A percentile compares a stretch with the other conserved stretches of the same genome.
These are phyloP conservation scores for Sylvietta virens DNA, from an alignment of 2,113 vertebrate genomes.

Conservation along the genomic window DNA sequence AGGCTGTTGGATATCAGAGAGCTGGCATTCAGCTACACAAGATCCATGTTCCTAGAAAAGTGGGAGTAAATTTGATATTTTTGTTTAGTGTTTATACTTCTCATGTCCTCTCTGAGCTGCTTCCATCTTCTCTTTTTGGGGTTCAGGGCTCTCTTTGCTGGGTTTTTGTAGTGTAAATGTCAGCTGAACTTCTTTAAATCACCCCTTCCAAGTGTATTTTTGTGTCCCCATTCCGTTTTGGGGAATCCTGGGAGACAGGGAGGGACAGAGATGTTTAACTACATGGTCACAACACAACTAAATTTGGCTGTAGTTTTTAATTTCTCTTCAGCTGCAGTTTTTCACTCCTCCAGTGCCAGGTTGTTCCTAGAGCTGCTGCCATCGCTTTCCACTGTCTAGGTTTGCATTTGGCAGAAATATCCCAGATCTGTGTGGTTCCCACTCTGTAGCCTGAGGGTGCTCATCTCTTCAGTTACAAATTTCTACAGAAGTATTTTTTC, in stretches of 20 bases:
- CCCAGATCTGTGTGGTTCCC: neutral
- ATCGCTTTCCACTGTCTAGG: neutral
- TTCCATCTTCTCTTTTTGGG: neutral
- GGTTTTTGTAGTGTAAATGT: neutral
- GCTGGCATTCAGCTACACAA: neutral
- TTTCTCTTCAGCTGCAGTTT: neutral
- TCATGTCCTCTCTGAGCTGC: neutral
- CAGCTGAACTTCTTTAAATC: neutral
- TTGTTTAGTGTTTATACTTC: neutral
- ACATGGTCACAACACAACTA: neutral
- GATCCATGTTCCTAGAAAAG: neutral
- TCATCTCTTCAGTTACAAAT: neutral
- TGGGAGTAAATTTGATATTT: neutral
- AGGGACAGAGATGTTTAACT: rapidly evolving
- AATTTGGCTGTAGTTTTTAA: neutral
- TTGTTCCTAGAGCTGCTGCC: neutral
- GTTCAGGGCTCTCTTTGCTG: neutral
- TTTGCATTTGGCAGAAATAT: neutral
- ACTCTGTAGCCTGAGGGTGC: neutral
- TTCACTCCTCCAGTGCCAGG: neutral
- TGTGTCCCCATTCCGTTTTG: neutral
- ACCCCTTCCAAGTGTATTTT: neutral
- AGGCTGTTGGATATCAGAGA: neutral
- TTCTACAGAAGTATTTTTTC: neutral
- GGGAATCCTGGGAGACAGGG: neutral